phyloP scores from a whole-genome alignment of 2,888 invertebrate genomes.

The Hermaeophaga mercurialis region DNA sequence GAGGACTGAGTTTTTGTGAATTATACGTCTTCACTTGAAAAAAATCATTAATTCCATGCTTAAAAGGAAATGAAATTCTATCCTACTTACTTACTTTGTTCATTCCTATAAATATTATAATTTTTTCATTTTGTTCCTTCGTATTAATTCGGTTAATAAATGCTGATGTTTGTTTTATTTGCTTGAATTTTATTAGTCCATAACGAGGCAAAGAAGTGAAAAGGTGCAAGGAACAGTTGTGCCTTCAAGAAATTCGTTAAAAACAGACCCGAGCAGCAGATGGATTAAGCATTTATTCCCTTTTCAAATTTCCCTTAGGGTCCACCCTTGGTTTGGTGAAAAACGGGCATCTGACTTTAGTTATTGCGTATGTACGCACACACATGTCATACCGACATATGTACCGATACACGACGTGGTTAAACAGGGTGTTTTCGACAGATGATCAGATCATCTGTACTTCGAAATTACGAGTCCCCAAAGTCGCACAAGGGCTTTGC shows the following conservation, averaged over 20 bases:
- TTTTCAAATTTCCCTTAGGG: conserved; percentile 28
- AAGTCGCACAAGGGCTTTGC: conserved; percentile 14
- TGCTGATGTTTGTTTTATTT: too few species aligned
- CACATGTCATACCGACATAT: conserved; percentile 35
- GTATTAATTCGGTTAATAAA: too few species aligned
- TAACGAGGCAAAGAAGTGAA: conserved; percentile 5
- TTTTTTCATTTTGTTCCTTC: too few species aligned
- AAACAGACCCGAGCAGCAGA: conserved; percentile 32
- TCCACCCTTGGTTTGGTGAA: conserved; percentile 36
- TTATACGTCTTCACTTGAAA: too few species aligned
- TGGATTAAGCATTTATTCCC: conserved; percentile 29
- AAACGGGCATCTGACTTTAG: conserved; percentile 43
- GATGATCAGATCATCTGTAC: conserved; percentile 45
- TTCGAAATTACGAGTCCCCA: conserved; percentile 32
- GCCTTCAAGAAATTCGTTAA: conserved; percentile 34
- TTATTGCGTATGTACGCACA: conserved; percentile 30
- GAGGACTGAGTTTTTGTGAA: too few species aligned
- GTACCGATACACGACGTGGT: conserved; percentile 27
- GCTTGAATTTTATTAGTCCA: too few species aligned
- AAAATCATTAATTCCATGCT: too few species aligned
- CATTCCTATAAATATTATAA: too few species aligned
- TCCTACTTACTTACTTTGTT: too few species aligned
- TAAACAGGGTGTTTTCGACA: conserved; percentile 40
- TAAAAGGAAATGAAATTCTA: too few species aligned
- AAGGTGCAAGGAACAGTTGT: conserved; percentile 32